phyloP scores from a whole-genome alignment of 2,113 vertebrate species.

The Chaenogobius annularis region DNA sequence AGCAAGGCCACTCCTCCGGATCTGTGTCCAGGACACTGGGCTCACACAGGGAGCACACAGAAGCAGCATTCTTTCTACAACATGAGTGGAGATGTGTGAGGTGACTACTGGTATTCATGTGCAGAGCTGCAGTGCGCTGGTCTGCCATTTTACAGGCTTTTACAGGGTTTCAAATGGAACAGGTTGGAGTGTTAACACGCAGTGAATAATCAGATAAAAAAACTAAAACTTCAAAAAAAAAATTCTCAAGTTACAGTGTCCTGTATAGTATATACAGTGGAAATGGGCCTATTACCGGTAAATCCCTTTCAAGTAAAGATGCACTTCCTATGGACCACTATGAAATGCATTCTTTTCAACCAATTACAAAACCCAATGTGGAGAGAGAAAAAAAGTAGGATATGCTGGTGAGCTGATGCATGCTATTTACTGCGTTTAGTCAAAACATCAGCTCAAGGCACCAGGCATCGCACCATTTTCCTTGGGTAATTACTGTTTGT shows the following conservation, averaged over 20 bases:
- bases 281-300: too few relatives aligned
- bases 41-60: constrained; percentile 58
- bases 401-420: constrained; percentile 7
- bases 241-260: too few relatives aligned
- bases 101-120: constrained; percentile 42
- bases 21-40: constrained; percentile 61
- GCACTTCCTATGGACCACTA: too few relatives aligned
- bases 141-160: constrained; percentile 2
- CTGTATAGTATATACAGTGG: too few relatives aligned
- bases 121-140: constrained; percentile 16
- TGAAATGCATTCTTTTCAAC: too few relatives aligned
- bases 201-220: neutral
- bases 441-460: neutral
- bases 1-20: constrained; percentile 62
- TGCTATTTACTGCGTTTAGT: neutral
- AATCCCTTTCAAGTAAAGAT: too few relatives aligned
- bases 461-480: neutral
- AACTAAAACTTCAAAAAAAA: too few relatives aligned
- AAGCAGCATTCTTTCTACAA: constrained; percentile 60
- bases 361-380: too few relatives aligned
- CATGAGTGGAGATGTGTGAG: constrained; percentile 57
- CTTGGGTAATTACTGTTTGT: neutral
- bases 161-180: constrained; percentile 9
- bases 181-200: neutral
- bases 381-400: neutral